These are phyloP conservation scores for Lepidurus arcticus DNA, from an alignment of 1,140 invertebrate genomes.

Conservation along the genomic window DNA sequence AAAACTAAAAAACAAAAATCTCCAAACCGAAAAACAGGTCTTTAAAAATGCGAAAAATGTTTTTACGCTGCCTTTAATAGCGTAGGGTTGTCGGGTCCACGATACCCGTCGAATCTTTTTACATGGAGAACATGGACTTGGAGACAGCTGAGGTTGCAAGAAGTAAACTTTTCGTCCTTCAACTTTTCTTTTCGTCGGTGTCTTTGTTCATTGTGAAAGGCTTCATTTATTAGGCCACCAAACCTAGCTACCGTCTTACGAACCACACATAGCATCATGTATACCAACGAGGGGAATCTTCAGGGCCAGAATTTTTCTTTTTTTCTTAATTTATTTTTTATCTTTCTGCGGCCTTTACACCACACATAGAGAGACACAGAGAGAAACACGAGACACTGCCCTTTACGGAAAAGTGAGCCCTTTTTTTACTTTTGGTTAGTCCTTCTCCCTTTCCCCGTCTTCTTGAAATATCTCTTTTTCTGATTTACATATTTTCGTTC, in stretches of 20 bases:
- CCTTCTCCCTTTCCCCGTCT: background rate
- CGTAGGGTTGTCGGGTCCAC: background rate
- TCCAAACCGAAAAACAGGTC: background rate
- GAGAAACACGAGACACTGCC: background rate
- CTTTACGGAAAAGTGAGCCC: background rate
- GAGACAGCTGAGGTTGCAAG: slow-evolving; percentile 11
- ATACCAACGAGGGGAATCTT: slow-evolving; percentile 3
- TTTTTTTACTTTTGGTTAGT: background rate
- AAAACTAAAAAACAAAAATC: background rate
- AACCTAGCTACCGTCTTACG: slow-evolving; percentile 14
- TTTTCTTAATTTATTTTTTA: background rate
- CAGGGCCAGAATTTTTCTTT: background rate
- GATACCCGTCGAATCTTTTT: background rate
- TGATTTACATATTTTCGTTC: background rate
- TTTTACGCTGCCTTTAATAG: slow-evolving; percentile 17
- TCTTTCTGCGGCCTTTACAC: slow-evolving; percentile 11
- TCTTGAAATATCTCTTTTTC: background rate
- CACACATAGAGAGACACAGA: background rate
- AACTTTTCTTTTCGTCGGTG: slow-evolving; percentile 14
- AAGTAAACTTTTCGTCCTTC: background rate
- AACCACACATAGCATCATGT: slow-evolving; percentile 19
- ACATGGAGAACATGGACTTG: background rate
- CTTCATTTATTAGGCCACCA: slow-evolving; percentile 21
- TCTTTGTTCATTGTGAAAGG: slow-evolving; percentile 22
- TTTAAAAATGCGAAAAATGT: slow-evolving; percentile 19